Evolutionary conservation across 2,888 invertebrate genomes (phyloP), one percentile per base, ranked within the genome.

Genomic region (Epirrhoe tristata): DNA sequence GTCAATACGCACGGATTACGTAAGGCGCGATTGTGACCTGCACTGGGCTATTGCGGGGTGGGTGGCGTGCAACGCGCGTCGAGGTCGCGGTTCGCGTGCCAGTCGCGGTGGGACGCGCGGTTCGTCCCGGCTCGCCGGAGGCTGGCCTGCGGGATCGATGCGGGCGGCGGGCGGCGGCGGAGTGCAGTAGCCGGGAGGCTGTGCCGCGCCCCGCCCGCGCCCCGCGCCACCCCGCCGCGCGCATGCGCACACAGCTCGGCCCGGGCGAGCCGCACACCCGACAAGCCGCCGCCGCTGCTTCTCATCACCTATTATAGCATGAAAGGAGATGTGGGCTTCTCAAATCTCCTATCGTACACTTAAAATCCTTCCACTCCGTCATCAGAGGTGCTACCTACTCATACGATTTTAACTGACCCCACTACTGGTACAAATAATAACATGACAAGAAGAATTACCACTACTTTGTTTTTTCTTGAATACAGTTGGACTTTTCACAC

Each of bases 81-180:
- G 71, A 77, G 75, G 36, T 64, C 64, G 54, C 80, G 81, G 82
- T 80, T 85, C 80, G 83, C 81, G 51, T 62, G 66, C 62, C 16
- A 48, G 54, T 58, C 83, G 84, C 81, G 56, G n/a, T 31, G 43
- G 60, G 52, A 60, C 82, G 87, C 87, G 86, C 85, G 87, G 85
- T 81, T 81, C 80, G 80, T 79, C 80, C 82, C 85, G 81, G 83
- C 81, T 80, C 81, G 80, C 80, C 80, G 81, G 87, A 84, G 83
- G 83, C 83, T 84, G 85, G 85, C 85, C 86, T 88, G 88, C 87
- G 90, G 89, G 90, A 91, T 91, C 91, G 90, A 91, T 92, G 91
- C 90, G 90, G 90, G 91, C 89, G 84, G 91, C 92, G 91, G 90
- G 92, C 90, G 91, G 88, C 88, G 88, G 91, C 91, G 91, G 93